Base-by-base conservation (phyloP, 2,113 vertebrate genomes). In the Megatriorchis doriae region DNA sequence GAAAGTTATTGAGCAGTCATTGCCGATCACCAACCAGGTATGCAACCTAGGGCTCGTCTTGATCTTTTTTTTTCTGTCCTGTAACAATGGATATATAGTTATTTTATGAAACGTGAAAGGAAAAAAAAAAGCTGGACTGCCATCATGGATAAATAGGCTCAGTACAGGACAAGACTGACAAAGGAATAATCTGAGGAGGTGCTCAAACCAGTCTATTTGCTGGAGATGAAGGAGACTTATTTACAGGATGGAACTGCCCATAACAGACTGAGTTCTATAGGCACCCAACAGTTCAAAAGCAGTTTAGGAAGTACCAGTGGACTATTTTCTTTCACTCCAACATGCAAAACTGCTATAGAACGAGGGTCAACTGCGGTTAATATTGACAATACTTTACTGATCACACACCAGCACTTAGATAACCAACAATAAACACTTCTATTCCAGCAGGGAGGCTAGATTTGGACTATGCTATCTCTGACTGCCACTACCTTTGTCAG, bases 31-130 rank as follows among this genome's bases (percentile, higher is more conserved):
- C 12, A 52, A 31, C 9, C 2, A 34, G 4, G 6, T 62, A 52
- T 1, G 2, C 19, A 80, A 10, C 21, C 19, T 52, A 47, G n/a
- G 26, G 16, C 6, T 53, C 23, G 10, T 58, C 34, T 66, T 29
- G 11, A 36, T 13, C 4, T 73, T n/a, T 5, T 32, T 32, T 61
- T 45, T 56, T 62, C 29, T 66, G 11, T 34, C 47, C 5, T 52
- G 4, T 75, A 59, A 36, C 23, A 40, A 32, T 26, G 6, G 75
- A 31, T 53, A 62, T 25, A 38, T 12, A 58, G 15, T 36, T 58
- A 29, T 67, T 63, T 29, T 18, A 52, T 0, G 0, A 84, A 59
- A 67, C 8, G 31, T 3, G 7, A n/a, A 75, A 58, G 3, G 1
- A 53, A 53, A 34, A 25, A 34, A 79, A 55, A n/a, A 31, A 13